Conservation (phyloP, 2,888 invertebrate species). For the Phalera bucephala region DNA sequence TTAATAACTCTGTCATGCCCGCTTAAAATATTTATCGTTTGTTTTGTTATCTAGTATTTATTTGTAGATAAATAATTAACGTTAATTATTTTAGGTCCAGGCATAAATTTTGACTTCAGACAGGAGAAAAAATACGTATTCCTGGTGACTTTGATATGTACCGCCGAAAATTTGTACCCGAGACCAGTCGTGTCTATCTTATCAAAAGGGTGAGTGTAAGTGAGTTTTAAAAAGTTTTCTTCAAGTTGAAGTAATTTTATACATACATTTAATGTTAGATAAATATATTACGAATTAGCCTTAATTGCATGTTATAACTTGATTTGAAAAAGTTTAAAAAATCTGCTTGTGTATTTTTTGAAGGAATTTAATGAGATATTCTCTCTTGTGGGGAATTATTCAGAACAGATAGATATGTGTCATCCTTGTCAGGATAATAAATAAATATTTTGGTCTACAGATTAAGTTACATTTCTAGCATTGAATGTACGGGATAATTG, state of each 20-base stretch:
- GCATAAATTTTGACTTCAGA: conserved; percentile 77
- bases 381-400: not conserved
- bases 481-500: no score
- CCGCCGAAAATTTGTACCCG: conserved; percentile 83
- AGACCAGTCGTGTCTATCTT: conserved; percentile 80
- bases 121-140: conserved; percentile 81
- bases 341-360: no score
- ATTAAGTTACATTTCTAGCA: not conserved
- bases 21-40: no score
- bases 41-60: no score
- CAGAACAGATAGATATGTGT: not conserved
- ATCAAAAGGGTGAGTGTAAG: conserved; percentile 58
- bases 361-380: not conserved
- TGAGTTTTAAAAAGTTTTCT: no score
- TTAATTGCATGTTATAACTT: no score
- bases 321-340: no score
- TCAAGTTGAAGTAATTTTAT: no score
- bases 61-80: no score
- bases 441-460: conserved; percentile 1
- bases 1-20: no score
- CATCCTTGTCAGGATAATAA: not conserved
- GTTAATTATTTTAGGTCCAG: conserved; percentile 83
- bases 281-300: no score
- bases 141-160: conserved; percentile 80
- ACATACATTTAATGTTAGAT: no score